Evolutionary conservation across 2,113 vertebrate genomes (phyloP), one percentile per base, ranked within the genome.

Genomic region (Entomyzon cyanotis): DNA sequence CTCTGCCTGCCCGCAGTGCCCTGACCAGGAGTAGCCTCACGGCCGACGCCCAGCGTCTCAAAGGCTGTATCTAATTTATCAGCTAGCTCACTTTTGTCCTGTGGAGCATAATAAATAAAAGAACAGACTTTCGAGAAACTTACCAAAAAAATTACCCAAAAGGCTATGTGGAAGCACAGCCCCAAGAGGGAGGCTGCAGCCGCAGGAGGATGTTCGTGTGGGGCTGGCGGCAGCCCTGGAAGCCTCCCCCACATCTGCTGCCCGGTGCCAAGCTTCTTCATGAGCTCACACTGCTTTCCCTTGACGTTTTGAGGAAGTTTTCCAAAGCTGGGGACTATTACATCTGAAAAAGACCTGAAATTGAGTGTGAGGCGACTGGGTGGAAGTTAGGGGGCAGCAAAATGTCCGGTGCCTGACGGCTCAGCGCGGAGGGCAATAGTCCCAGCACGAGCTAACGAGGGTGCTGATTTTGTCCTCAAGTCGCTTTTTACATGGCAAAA

Each of bases 191-290:
- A 56, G 22, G 33, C 39, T 5, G 16, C 24, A 42, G 63, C 39
- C 0, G 0, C 8, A 23, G 18, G 11, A 22, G 11, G 2, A 15
- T 31, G 27, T 9, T 41, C 0, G 1, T 17, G 21, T 3, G 21
- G 30, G 31, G 24, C 47, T 49, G 37, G 23, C 0, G 0, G 59
- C 23, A 73, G 49, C 31, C 11, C 13, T 12, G 47, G 16, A 12
- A 23, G 11, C 9, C 5, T 78, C 30, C 19, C 0, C 60, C 8
- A 4, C 15, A 31, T 35, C 52, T 49, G 42, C 35, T 0, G 0
- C 46, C 23, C 4, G 3, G 12, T 59, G 31, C 13, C 44, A 59
- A 2, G 2, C 10, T 0, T 15, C 55, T 33, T 50, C 8, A 4
- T 5, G 7, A 69, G 27, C 44, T 70, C 15, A 7, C 5, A 12